These are phyloP conservation scores for Xanthia icteritia DNA, from an alignment of 2,888 invertebrate genomes.

Conservation along the genomic window DNA sequence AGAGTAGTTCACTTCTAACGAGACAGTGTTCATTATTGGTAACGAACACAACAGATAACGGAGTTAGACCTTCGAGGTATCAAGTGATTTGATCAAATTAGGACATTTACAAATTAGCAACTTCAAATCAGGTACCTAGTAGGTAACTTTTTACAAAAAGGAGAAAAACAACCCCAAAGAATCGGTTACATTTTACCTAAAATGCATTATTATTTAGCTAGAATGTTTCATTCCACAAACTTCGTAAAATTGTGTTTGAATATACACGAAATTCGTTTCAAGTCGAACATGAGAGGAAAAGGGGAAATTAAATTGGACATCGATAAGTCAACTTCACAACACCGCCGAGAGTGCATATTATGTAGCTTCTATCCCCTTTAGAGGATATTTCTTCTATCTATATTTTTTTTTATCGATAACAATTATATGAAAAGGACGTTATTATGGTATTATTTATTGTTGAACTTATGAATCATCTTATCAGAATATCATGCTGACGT, in stretches of 20 bases:
- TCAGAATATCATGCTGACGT: background rate
- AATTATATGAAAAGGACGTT: conserved; percentile 12
- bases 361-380: conserved; percentile 23
- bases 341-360: conserved; percentile 33
- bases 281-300: conserved; percentile 30
- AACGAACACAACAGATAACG: too few species aligned
- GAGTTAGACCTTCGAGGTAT: background rate
- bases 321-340: conserved; percentile 55
- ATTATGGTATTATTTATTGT: conserved; percentile 25
- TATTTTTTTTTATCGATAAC: too few species aligned
- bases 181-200: conserved; percentile 7
- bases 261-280: conserved; percentile 51
- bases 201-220: conserved; percentile 16
- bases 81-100: background rate
- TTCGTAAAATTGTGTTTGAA: conserved; percentile 44
- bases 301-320: conserved; percentile 54
- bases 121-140: background rate
- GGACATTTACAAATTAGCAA: conserved; percentile 1
- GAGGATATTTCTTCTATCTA: conserved; percentile 35
- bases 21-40: background rate
- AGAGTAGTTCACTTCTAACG: background rate
- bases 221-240: conserved; percentile 24
- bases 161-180: background rate
- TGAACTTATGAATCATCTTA: conserved; percentile 5
- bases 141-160: background rate